Base-by-base conservation (phyloP, 2,888 invertebrate genomes). In the Agriopis leucophaearia region DNA sequence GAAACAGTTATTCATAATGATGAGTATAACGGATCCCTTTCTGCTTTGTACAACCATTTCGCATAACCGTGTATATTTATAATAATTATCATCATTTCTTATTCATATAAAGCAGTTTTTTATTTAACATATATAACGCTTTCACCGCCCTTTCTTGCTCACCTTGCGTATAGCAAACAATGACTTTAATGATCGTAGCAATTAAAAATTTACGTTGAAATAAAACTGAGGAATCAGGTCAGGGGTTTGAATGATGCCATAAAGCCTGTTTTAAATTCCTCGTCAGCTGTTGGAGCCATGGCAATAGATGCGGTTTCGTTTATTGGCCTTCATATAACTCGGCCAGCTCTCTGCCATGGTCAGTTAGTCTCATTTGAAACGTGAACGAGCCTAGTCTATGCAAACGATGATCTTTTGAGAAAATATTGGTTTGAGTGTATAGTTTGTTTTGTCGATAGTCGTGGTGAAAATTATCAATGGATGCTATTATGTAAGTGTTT, bases 271-370 rank as follows among this genome's bases (percentile, higher is more conserved):
- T 88, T 83, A 88, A 91, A 88, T 84, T 87, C 85, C 79, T 83
- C 88, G 85, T 90, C 92, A 92, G 92, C 92, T 92, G 92, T 48
- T 67, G 52, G 78, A 80, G 77, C 83, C 79, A 78, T 74, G 66
- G 64, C 90, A 91, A 91, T 93, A 94, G 94, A 93, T 89, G 92
- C 87, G 90, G 92, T 91, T 88, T 84, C 82, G 89, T 92, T 94
- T 94, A 94, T 92, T 89, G 89, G 87, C 84, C 86, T 89, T 38
- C 92, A 91, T 94, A 94, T 93, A 94, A 93, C 91, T 87, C 80
- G 88, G 72, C 78, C 78, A 81, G 80, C 64, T 76, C 75, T 78
- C 79, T 80, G 76, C 80, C 80, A 81, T 80, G 80, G 75, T 79
- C 86, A 86, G 89, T 93, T 92, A 94, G 93, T 94, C 84, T 83